Base-by-base conservation (phyloP, 2,113 vertebrate species). In the Rattus rattus region DNA sequence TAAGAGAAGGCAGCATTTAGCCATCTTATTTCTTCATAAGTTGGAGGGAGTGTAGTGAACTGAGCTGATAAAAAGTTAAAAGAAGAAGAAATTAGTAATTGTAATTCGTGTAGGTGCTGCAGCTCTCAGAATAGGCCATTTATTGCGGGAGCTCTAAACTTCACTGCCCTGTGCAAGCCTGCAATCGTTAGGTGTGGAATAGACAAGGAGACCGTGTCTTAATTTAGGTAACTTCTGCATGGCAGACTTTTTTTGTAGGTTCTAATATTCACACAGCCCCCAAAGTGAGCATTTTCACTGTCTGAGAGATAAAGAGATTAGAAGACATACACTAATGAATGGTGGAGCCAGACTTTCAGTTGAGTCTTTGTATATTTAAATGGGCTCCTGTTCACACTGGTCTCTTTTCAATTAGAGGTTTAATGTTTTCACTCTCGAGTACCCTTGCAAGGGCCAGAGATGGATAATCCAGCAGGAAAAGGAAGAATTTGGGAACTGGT, bases 1-100 rank as follows among this genome's bases (percentile, higher is more conserved):
- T 88, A 96, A 95, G 94, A 86, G 33, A n/a, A 83, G 39, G 22
- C 54, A 90, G 88, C 56, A 12, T 85, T 95, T 63, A 95, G 87
- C 80, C 43, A 83, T 85, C 93, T 76, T 81, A 59, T 63, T 92
- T 91, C 95, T 93, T 92, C 49, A 61, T 69, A 26, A 73, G 52
- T 67, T 95, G 56, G 63, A 3, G 2, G 59, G 13, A 95, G 1
- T 92, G 20, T 72, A n/a, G 85, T 77, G 65, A 90, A 20, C 56
- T 92, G 91, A 96, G 26, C 65, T 95, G 36, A 54, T 79, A 14
- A 52, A 70, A 92, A 72, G 5, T 28, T 93, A 75, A 87, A 28
- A 16, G 63, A 26, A 91, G 47, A 49, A 73, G 69, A 96, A n/a
- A 14, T 17, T 56, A 70, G 95, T 88, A 75, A 87, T 89, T 94